These are phyloP conservation scores for Trachops cirrhosus DNA, from an alignment of 2,797 vertebrate species.

Conservation along the genomic window DNA sequence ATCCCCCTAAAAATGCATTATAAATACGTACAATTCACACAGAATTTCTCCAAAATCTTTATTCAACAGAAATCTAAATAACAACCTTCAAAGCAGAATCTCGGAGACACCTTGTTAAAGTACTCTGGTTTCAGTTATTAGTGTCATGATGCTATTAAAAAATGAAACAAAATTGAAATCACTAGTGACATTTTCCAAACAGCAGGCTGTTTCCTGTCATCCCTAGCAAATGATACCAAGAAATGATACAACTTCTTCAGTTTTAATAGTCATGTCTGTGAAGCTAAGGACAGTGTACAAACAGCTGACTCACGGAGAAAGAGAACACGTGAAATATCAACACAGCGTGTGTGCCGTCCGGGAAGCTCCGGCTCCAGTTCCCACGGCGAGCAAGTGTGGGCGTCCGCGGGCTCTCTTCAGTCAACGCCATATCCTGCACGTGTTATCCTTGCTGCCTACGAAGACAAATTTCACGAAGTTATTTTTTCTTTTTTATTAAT, in stretches of 20 bases:
- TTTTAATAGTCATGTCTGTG: constrained; percentile 1
- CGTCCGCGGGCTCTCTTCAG: background rate
- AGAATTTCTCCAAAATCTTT: constrained; percentile 22
- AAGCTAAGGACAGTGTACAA: background rate
- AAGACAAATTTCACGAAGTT: constrained; percentile 46
- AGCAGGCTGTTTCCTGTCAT: background rate
- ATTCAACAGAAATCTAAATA: constrained; percentile 31
- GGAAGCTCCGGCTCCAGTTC: background rate
- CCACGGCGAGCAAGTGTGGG: accelerated
- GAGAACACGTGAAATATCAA: background rate
- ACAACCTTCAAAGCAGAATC: background rate
- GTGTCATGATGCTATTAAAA: background rate
- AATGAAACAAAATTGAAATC: background rate
- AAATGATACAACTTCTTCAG: background rate
- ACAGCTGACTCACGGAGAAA: background rate
- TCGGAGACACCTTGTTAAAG: background rate
- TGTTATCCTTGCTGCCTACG: constrained; percentile 96
- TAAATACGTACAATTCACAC: background rate
- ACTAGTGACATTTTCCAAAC: background rate
- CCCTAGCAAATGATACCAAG: background rate
- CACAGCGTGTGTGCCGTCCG: background rate
- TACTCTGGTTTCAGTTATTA: background rate
- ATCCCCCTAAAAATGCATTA: background rate
- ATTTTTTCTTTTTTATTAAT: background rate
- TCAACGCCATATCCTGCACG: constrained; percentile 95